A percentile compares a stretch with the other conserved stretches of the same genome.
Conservation (phyloP, 2,888 invertebrate genomes). For the Catotricha subobsoleta region DNA sequence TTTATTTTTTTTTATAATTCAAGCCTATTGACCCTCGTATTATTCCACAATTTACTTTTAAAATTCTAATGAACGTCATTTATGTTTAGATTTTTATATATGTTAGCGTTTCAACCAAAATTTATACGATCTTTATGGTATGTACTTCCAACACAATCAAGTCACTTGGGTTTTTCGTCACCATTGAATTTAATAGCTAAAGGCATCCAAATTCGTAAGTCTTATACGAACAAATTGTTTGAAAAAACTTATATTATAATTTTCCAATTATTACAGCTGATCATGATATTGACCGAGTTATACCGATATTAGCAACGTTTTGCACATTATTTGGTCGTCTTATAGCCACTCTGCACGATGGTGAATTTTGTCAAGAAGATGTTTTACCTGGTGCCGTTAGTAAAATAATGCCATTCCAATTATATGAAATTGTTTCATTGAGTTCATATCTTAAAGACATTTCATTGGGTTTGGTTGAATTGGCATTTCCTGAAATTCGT, state of each 20-base stretch:
- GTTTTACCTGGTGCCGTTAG: slow-evolving; percentile 15
- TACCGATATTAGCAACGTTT: slow-evolving; percentile 67
- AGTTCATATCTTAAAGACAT: slow-evolving; percentile 59
- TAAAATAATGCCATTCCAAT: slow-evolving; percentile 42
- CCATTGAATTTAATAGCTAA: slow-evolving; percentile 27
- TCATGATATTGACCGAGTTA: slow-evolving; percentile 45
- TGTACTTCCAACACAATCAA: slow-evolving; percentile 26
- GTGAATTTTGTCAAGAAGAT: slow-evolving; percentile 53
- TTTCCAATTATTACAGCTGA: slow-evolving; percentile 22
- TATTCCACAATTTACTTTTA: slow-evolving; percentile 4
- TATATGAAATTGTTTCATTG: slow-evolving; percentile 51
- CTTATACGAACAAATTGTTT: too few species aligned
- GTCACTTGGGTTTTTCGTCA: slow-evolving; percentile 26
- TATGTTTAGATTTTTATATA: slow-evolving; percentile 45
- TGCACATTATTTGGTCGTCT: slow-evolving; percentile 65
- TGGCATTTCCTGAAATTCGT: slow-evolving; percentile 66
- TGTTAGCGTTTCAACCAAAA: slow-evolving; percentile 58
- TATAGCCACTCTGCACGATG: slow-evolving; percentile 68
- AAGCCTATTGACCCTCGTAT: neutral
- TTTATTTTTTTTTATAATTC: neutral
- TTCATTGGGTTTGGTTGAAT: slow-evolving; percentile 66
- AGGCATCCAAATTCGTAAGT: slow-evolving; percentile 28
- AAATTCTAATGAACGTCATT: too few species aligned
- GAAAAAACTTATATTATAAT: neutral
- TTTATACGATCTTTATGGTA: slow-evolving; percentile 64